Percentiles rank a stretch among this genome's conserved stretches.
phyloP scores from a whole-genome alignment of 2,888 invertebrate species.

The Trilocha varians region DNA sequence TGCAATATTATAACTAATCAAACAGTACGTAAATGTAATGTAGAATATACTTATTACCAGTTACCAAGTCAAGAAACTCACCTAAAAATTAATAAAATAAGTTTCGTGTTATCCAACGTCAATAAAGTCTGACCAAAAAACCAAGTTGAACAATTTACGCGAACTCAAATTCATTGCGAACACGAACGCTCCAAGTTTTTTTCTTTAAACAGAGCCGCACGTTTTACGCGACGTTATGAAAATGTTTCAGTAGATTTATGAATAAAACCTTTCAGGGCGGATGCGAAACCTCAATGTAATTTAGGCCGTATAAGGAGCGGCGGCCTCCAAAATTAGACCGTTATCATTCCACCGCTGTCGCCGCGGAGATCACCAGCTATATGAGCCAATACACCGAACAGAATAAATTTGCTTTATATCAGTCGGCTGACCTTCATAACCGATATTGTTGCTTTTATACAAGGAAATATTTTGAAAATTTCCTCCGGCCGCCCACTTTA shows the following conservation, averaged over 20 bases:
- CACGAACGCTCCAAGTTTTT: constrained; percentile 15
- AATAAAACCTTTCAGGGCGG: constrained; percentile 70
- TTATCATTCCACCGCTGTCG: constrained; percentile 69
- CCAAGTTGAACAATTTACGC: constrained; percentile 19
- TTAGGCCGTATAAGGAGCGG: constrained; percentile 55
- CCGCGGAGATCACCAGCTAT: constrained; percentile 64
- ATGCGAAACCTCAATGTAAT: constrained; percentile 63
- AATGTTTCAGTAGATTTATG: constrained; percentile 68
- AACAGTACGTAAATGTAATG: too few relatives aligned
- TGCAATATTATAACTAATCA: too few relatives aligned
- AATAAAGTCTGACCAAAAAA: constrained; percentile 15
- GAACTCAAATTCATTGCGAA: constrained; percentile 25
- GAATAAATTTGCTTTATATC: constrained; percentile 71
- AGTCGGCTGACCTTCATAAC: constrained; percentile 66
- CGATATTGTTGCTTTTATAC: constrained; percentile 62
- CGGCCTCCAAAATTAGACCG: constrained; percentile 64
- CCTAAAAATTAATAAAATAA: neutral
- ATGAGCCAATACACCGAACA: constrained; percentile 68
- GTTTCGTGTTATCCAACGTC: neutral
- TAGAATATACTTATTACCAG: too few relatives aligned
- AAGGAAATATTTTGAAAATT: constrained; percentile 53
- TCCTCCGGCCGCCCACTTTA: constrained; percentile 32
- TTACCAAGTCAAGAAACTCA: neutral
- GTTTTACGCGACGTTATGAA: constrained; percentile 65
- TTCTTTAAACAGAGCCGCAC: constrained; percentile 31